These are phyloP conservation scores for Setipinna tenuifilis DNA, from an alignment of 2,797 vertebrate species.

Conservation along the genomic window DNA sequence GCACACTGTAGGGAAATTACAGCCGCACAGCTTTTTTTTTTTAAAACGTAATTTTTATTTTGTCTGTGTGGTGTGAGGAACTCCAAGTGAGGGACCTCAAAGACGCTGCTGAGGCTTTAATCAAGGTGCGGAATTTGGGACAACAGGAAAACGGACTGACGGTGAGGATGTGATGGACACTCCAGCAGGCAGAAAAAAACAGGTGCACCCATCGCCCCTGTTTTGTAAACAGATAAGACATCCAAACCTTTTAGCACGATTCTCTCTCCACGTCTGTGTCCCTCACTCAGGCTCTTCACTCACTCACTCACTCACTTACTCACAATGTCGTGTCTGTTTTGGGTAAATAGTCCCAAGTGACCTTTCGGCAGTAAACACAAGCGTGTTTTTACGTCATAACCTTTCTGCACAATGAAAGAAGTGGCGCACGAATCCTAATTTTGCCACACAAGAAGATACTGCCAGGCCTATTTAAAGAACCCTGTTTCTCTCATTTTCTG, in stretches of 20 bases:
- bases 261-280: background rate
- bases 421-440: background rate
- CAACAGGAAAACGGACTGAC: constrained; percentile 53
- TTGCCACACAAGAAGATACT: background rate
- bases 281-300: background rate
- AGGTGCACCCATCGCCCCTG: constrained; percentile 61
- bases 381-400: constrained; percentile 54
- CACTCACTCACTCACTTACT: background rate
- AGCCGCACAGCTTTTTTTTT: background rate
- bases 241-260: background rate
- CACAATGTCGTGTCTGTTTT: background rate
- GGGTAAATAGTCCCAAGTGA: constrained; percentile 3
- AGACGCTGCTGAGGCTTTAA: background rate
- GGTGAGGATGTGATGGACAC: constrained; percentile 54
- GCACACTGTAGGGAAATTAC: constrained; percentile 2
- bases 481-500: constrained; percentile 17
- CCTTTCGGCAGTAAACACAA: constrained; percentile 12
- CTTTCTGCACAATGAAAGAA: constrained; percentile 40
- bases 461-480: constrained; percentile 52
- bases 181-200: constrained; percentile 44
- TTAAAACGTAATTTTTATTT: constrained; percentile 23
- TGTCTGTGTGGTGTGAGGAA: constrained; percentile 30
- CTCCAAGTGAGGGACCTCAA: background rate
- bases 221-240: constrained; percentile 63
- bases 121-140: constrained; percentile 21